phyloP scores from a whole-genome alignment of 2,797 vertebrate species.

The Lagocephalus sceleratus region DNA sequence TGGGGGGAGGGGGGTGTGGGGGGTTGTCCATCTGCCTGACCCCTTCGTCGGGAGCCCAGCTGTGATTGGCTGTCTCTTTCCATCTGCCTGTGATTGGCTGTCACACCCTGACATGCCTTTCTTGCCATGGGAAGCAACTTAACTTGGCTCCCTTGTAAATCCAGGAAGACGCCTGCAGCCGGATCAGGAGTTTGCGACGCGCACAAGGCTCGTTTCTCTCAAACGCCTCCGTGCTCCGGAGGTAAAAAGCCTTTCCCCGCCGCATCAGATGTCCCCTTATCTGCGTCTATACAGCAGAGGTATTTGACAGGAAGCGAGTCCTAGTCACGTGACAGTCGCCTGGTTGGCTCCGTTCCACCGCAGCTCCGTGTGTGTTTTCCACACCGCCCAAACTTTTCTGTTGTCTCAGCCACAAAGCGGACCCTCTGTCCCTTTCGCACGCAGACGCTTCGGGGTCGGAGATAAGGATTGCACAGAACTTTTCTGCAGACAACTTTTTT shows the following conservation, averaged over 20 bases:
- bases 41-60: conserved; percentile 27
- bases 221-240: not conserved
- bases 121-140: conserved; percentile 61
- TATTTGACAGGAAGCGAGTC: conserved; percentile 1
- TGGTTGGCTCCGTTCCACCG: conserved; percentile 48
- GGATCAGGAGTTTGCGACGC: conserved; percentile 36
- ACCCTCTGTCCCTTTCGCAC: conserved; percentile 2
- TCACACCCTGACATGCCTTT: conserved; percentile 39
- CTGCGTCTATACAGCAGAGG: conserved; percentile 7
- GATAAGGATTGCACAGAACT: conserved; percentile 10
- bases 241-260: conserved; percentile 1
- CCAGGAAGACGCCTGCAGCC: conserved; percentile 6
- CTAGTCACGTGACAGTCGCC: conserved; percentile 7
- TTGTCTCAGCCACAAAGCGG: conserved; percentile 58
- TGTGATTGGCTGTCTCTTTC: conserved; percentile 54
- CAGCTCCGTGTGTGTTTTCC: conserved; percentile 76
- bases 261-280: conserved; percentile 12
- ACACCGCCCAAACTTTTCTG: conserved; percentile 64
- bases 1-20: not conserved
- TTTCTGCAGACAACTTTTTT: too few species aligned
- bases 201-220: not conserved
- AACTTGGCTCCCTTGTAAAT: conserved; percentile 44
- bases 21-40: not conserved
- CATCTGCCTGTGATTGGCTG: conserved; percentile 54
- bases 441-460: conserved; percentile 8